Percentiles rank a stretch among this genome's conserved stretches.
Conservation (phyloP, 2,113 vertebrate species). For the Excalfactoria chinensis region DNA sequence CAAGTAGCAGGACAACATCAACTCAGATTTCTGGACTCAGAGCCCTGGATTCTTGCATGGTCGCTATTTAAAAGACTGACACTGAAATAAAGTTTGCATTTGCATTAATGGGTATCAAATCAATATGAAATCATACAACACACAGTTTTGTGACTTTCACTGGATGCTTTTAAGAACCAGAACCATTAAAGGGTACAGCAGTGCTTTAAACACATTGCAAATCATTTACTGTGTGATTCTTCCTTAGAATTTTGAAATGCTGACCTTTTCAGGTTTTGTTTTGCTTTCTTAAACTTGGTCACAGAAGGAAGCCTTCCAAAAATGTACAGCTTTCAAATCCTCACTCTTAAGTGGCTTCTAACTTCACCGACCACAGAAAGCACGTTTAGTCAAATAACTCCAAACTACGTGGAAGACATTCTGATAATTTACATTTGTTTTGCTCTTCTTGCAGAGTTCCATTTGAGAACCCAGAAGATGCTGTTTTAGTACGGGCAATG, state of each 20-base stretch:
- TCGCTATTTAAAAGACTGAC: neutral
- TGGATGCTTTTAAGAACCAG: neutral
- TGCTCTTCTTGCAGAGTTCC: conserved; percentile 63
- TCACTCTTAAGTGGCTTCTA: neutral
- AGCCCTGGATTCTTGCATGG: neutral
- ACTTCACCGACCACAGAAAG: neutral
- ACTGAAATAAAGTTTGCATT: neutral
- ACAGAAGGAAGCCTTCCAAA: neutral
- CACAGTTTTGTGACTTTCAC: neutral
- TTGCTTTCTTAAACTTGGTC: neutral
- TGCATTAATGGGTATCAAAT: neutral
- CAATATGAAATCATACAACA: neutral
- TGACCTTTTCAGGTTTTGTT: neutral
- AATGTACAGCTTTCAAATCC: neutral
- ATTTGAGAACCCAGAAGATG: conserved; percentile 67
- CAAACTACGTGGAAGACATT: neutral
- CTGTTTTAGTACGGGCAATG: conserved; percentile 59
- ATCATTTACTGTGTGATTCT: neutral
- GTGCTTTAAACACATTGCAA: neutral
- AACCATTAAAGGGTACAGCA: neutral
- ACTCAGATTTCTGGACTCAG: neutral
- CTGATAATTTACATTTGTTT: neutral
- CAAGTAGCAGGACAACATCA: neutral
- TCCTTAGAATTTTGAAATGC: neutral
- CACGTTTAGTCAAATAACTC: neutral